Percentiles rank a stretch among this genome's conserved stretches.
Conservation (phyloP, 2,113 vertebrate species). For the Myrmophylax atrothorax region DNA sequence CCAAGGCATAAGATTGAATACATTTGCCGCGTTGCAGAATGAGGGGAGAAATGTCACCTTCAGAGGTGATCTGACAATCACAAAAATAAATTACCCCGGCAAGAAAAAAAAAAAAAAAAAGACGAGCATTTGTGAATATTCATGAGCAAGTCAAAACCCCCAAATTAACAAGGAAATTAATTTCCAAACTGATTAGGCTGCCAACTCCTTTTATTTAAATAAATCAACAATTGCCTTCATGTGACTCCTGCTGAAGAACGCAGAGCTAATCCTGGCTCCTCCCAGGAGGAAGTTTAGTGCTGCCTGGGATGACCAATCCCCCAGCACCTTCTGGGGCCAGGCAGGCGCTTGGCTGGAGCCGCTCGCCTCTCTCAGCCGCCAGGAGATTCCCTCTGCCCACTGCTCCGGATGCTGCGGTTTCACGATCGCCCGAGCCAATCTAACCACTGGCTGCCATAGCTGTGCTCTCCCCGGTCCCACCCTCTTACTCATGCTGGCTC, state of each 20-base stretch:
- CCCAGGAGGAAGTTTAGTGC: neutral
- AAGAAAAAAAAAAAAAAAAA: neutral
- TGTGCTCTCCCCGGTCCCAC: neutral
- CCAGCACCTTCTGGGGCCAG: neutral
- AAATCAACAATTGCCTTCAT: slow-evolving; percentile 64
- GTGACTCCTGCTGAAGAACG: neutral
- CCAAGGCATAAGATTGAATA: neutral
- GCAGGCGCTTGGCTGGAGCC: neutral
- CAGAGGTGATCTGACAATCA: slow-evolving; percentile 67
- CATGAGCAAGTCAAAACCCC: slow-evolving; percentile 64
- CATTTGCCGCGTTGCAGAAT: neutral
- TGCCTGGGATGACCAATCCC: neutral
- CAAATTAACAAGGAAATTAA: slow-evolving; percentile 72
- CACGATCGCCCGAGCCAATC: neutral
- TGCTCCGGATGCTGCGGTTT: slow-evolving; percentile 31
- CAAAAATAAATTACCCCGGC: slow-evolving; percentile 43
- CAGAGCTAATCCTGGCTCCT: neutral
- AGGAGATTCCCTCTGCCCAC: neutral
- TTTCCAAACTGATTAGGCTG: slow-evolving; percentile 71
- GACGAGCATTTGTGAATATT: slow-evolving; percentile 63
- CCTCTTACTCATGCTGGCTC: slow-evolving; percentile 57
- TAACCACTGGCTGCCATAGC: slow-evolving; percentile 3
- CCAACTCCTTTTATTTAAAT: slow-evolving; percentile 69
- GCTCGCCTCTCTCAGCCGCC: neutral
- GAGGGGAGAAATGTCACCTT: slow-evolving; percentile 60